Percentiles rank a stretch among this genome's conserved stretches.
Conservation (phyloP, 2,797 vertebrate species). For the Lagocephalus sceleratus region DNA sequence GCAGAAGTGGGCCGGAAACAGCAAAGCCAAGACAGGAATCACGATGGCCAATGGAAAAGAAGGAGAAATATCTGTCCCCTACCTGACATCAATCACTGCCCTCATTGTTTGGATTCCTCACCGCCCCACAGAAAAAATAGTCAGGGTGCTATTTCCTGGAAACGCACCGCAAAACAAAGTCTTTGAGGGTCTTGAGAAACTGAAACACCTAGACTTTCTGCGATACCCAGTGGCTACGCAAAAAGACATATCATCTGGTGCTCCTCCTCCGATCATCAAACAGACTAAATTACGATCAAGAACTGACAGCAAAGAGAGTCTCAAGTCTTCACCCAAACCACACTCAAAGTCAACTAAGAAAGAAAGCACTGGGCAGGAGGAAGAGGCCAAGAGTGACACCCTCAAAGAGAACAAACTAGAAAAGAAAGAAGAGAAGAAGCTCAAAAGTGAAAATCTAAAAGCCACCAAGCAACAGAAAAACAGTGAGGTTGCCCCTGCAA, state of each 20-base stretch:
- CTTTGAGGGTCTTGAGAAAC: conserved; percentile 96
- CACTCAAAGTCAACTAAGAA: conserved; percentile 84
- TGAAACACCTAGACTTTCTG: conserved; percentile 94
- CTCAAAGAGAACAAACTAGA: conserved; percentile 87
- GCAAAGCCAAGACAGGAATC: conserved; percentile 98
- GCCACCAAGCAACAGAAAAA: conserved; percentile 83
- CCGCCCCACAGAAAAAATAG: conserved; percentile 92
- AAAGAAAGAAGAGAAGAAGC: conserved; percentile 83
- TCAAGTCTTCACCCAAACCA: conserved; percentile 89
- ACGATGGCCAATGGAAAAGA: conserved; percentile 91
- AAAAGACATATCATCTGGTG: conserved; percentile 87
- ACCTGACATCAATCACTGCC: conserved; percentile 96
- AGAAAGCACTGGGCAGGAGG: conserved; percentile 80
- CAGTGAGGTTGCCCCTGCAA: conserved; percentile 78
- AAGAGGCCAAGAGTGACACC: conserved; percentile 83
- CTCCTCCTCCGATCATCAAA: conserved; percentile 84
- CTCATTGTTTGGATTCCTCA: conserved; percentile 98
- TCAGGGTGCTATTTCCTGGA: conserved; percentile 95
- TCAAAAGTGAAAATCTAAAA: conserved; percentile 83
- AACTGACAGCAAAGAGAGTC: conserved; percentile 96
- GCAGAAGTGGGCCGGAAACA: conserved; percentile 99
- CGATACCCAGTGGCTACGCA: conserved; percentile 94
- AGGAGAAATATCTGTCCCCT: conserved; percentile 97
- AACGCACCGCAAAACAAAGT: conserved; percentile 99
- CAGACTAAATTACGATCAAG: conserved; percentile 95